phyloP scores from a whole-genome alignment of 2,888 invertebrate species.

The Caenorhabditis sulstoni region DNA sequence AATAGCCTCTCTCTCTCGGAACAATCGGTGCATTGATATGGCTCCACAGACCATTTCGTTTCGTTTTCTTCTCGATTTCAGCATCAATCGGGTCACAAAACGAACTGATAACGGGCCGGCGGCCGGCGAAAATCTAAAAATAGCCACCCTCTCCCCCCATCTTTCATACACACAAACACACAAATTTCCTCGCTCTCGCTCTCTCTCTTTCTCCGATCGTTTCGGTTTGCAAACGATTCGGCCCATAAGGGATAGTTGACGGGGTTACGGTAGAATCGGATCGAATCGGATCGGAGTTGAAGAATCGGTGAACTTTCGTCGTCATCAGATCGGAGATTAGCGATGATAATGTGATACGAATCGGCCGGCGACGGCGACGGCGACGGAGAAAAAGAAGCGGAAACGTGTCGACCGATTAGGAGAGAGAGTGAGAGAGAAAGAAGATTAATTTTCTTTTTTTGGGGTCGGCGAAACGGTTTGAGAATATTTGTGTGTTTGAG shows the following conservation, averaged over 20 bases:
- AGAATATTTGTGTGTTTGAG: too few species aligned
- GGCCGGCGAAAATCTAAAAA: constrained; percentile 29
- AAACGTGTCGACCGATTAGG: neutral
- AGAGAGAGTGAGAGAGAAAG: constrained; percentile 17
- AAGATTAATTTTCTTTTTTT: constrained; percentile 6
- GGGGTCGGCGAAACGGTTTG: constrained; percentile 8
- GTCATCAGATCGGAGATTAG: constrained; percentile 58
- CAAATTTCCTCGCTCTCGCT: too few species aligned
- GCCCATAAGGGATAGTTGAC: too few species aligned
- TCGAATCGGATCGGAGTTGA: neutral
- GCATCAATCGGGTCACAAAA: too few species aligned
- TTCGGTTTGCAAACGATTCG: too few species aligned
- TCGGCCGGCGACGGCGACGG: constrained; percentile 25
- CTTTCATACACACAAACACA: too few species aligned
- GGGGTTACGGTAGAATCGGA: too few species aligned
- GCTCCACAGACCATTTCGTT: constrained; percentile 47
- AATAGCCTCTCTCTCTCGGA: constrained; percentile 12
- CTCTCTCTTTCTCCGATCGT: too few species aligned
- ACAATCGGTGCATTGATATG: constrained; percentile 31
- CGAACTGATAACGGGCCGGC: constrained; percentile 23
- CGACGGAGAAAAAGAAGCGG: constrained; percentile 13
- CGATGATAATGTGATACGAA: too few species aligned
- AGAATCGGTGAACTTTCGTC: constrained; percentile 45
- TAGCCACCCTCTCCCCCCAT: constrained; percentile 12
- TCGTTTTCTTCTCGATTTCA: too few species aligned